phyloP scores from a whole-genome alignment of 2,797 vertebrate genomes.

The Neomorphus geoffroyi region DNA sequence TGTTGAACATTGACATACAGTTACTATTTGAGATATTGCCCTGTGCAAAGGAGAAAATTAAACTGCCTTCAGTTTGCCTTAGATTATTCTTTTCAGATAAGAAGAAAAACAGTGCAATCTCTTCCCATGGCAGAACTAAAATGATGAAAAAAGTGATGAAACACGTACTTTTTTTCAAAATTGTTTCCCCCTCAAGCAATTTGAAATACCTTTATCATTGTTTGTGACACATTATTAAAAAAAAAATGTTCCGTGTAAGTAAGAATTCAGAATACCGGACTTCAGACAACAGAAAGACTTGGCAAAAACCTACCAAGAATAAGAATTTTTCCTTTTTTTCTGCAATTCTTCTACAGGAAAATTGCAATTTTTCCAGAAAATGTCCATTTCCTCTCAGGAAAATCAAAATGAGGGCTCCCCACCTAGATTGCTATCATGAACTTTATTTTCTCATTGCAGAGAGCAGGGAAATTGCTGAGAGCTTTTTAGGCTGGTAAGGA shows the following conservation, averaged over 20 bases:
- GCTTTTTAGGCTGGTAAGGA: not conserved
- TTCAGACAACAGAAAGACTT: not conserved
- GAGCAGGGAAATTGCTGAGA: not conserved
- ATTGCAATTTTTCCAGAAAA: not conserved
- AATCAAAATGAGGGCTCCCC: not conserved
- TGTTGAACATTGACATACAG: not conserved
- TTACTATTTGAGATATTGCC: slow-evolving; percentile 23
- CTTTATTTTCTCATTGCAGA: not conserved
- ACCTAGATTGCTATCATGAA: too few relatives aligned
- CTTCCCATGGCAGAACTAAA: slow-evolving; percentile 39
- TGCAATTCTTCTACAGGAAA: not conserved
- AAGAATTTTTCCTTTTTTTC: not conserved
- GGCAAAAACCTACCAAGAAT: not conserved
- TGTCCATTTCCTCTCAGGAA: not conserved
- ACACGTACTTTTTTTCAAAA: not conserved
- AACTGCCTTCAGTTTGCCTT: slow-evolving; percentile 49
- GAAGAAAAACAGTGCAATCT: slow-evolving; percentile 22
- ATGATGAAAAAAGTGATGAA: slow-evolving; percentile 23
- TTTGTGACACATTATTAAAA: slow-evolving; percentile 10
- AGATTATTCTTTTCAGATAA: slow-evolving; percentile 45
- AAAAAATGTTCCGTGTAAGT: not conserved
- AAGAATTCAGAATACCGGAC: not conserved
- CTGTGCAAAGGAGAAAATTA: slow-evolving; percentile 47
- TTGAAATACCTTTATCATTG: slow-evolving; percentile 35
- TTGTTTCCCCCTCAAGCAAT: not conserved